Conservation (phyloP, 2,113 vertebrate genomes). For the Paradoxurus hermaphroditus region DNA sequence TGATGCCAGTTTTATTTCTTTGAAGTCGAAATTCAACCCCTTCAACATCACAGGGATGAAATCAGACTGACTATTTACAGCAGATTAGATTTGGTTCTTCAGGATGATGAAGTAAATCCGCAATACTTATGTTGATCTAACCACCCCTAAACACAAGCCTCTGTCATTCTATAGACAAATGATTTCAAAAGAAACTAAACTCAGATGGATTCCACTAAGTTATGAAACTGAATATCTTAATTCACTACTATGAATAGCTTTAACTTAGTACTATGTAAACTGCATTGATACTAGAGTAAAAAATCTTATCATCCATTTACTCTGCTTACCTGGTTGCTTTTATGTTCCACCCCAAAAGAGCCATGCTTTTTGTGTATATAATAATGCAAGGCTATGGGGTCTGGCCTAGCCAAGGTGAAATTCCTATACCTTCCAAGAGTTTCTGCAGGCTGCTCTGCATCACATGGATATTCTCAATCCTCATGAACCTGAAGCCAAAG, state of each 20-base stretch:
- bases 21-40: neutral
- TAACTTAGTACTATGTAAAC: neutral
- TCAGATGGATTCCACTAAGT: neutral
- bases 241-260: too few species aligned
- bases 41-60: neutral
- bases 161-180: slow-evolving; percentile 6
- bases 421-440: slow-evolving; percentile 84
- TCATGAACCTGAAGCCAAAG: slow-evolving; percentile 89
- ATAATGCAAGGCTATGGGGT: neutral
- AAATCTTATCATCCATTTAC: neutral
- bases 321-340: neutral
- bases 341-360: neutral
- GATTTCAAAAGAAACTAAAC: neutral
- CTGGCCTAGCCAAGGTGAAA: neutral
- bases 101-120: neutral
- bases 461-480: slow-evolving; percentile 91
- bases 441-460: slow-evolving; percentile 89
- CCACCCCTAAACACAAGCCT: neutral
- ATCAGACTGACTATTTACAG: neutral
- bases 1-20: neutral
- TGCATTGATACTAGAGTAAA: neutral
- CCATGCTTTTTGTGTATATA: neutral
- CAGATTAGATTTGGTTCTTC: neutral
- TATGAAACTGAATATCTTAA: neutral
- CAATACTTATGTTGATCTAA: neutral